phyloP scores from a whole-genome alignment of 2,797 vertebrate genomes.

The Zalophus californianus region DNA sequence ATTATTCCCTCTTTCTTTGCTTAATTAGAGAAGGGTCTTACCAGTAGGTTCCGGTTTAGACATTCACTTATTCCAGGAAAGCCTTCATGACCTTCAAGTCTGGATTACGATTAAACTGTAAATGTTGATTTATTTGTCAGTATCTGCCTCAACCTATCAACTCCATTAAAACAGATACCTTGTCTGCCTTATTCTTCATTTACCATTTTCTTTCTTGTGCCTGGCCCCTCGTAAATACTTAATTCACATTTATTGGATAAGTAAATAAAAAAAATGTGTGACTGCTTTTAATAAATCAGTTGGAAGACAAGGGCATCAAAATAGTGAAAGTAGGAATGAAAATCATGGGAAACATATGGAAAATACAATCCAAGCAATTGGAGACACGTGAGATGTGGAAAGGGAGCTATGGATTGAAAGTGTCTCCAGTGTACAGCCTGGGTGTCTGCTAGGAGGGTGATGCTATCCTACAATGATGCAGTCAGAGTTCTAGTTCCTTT shows the following conservation, averaged over 20 bases:
- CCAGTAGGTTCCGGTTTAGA: neutral
- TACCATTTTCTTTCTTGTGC: neutral
- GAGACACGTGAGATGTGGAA: neutral
- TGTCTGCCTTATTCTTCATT: neutral
- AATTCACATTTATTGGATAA: neutral
- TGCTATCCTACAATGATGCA: neutral
- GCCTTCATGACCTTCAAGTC: neutral
- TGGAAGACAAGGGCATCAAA: neutral
- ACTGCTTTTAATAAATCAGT: neutral
- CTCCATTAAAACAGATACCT: neutral
- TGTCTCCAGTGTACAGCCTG: too few species aligned
- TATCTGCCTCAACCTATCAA: neutral
- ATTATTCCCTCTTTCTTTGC: neutral
- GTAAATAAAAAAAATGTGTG: neutral
- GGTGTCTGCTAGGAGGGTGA: neutral
- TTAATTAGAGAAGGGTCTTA: neutral
- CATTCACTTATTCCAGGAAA: neutral
- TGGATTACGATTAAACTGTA: neutral
- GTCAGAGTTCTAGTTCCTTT: neutral
- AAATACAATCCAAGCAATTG: neutral
- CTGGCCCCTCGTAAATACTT: neutral
- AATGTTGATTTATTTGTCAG: neutral
- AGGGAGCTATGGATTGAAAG: neutral
- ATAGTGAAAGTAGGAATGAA: neutral
- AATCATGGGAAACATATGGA: neutral